These are phyloP conservation scores for Peribatodes rhomboidaria DNA, from an alignment of 2,888 invertebrate species.

Conservation along the genomic window DNA sequence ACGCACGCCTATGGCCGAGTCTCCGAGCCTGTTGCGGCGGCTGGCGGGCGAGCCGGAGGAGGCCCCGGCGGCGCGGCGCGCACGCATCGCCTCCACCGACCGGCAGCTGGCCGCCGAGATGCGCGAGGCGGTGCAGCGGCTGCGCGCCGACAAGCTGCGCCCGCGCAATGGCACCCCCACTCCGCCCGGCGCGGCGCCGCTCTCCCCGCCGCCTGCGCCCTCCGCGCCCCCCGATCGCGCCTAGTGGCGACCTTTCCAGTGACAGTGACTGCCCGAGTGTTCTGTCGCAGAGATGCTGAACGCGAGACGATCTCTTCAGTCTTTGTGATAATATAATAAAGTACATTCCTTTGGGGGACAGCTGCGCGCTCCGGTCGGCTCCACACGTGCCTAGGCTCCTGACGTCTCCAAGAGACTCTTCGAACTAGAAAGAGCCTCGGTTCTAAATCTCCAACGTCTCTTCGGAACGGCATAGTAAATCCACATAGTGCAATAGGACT, in stretches of 20 bases:
- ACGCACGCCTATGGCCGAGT: constrained; percentile 66
- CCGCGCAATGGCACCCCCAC: constrained; percentile 75
- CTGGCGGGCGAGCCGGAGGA: constrained; percentile 89
- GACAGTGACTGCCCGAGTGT: constrained; percentile 44
- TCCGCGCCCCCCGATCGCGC: constrained; percentile 66
- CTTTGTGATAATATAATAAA: constrained; percentile 82
- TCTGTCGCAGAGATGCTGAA: constrained; percentile 29
- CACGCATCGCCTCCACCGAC: constrained; percentile 85
- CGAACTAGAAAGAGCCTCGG: not conserved
- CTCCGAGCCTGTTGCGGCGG: constrained; percentile 89
- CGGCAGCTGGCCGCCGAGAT: constrained; percentile 80
- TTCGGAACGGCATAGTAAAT: constrained; percentile 31
- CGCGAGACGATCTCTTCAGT: constrained; percentile 68
- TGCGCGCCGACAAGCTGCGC: constrained; percentile 80
- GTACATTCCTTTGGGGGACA: constrained; percentile 76
- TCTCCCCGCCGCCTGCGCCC: constrained; percentile 58
- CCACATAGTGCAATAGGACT: constrained; percentile 57
- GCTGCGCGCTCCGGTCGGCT: constrained; percentile 43
- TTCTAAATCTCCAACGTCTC: constrained; percentile 21
- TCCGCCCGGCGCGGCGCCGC: constrained; percentile 63
- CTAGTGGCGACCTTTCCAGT: constrained; percentile 50
- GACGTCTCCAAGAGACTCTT: constrained; percentile 7
- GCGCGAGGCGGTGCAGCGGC: constrained; percentile 81
- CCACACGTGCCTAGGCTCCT: constrained; percentile 21
- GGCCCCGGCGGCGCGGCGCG: constrained; percentile 80